Conservation (phyloP, 2,888 invertebrate genomes). For the Archaeoteleia sp. region DNA sequence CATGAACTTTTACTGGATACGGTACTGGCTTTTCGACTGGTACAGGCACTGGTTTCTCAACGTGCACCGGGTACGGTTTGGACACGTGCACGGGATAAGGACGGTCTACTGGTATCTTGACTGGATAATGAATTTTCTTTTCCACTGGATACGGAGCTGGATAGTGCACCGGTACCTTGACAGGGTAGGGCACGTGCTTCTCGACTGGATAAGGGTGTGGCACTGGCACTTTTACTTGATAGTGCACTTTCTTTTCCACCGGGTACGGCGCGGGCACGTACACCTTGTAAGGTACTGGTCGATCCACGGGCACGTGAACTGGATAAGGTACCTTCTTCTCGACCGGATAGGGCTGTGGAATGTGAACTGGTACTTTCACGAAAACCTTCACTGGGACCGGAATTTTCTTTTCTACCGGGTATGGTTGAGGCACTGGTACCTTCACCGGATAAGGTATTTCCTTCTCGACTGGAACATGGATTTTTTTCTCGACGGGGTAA, state of each 20-base stretch:
- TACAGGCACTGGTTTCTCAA: conserved; percentile 86
- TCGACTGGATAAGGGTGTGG: conserved; percentile 82
- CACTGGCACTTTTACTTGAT: conserved; percentile 82
- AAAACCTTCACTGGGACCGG: conserved; percentile 71
- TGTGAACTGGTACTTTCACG: conserved; percentile 75
- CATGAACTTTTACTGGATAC: conserved; percentile 78
- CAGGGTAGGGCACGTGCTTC: conserved; percentile 83
- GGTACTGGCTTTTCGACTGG: conserved; percentile 81
- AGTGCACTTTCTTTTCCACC: conserved; percentile 80
- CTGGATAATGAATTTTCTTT: conserved; percentile 82
- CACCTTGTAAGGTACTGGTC: conserved; percentile 73
- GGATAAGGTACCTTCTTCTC: conserved; percentile 73
- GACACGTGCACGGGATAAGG: conserved; percentile 79
- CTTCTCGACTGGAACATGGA: conserved; percentile 81
- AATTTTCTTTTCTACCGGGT: conserved; percentile 76
- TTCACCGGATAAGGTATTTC: conserved; percentile 78
- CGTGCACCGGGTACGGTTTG: conserved; percentile 82
- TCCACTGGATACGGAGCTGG: conserved; percentile 82
- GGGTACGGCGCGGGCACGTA: conserved; percentile 72
- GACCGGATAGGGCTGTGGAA: conserved; percentile 73
- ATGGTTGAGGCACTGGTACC: conserved; percentile 77
- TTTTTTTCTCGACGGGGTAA: conserved; percentile 81
- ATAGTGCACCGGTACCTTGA: conserved; percentile 78
- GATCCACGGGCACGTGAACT: conserved; percentile 71
- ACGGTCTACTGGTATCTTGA: conserved; percentile 84